Conservation (phyloP, 2,888 invertebrate genomes). For the Callyntrura sp. region DNA sequence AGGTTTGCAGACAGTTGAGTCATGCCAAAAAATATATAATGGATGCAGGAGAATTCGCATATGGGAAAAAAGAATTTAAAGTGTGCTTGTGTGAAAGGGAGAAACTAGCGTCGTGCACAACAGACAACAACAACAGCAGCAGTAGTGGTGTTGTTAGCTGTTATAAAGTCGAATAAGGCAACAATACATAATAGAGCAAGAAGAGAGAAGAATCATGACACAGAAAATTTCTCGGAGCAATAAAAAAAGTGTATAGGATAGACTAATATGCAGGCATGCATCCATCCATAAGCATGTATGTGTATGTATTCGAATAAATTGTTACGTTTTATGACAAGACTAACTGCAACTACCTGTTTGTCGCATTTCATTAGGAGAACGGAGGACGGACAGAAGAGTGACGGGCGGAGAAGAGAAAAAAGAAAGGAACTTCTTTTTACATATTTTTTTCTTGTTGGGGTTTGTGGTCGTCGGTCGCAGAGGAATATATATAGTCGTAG, state of each 20-base stretch:
- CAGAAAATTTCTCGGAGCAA: slow-evolving; percentile 40
- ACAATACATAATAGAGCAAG: too few relatives aligned
- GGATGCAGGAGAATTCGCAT: background rate
- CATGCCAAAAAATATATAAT: slow-evolving; percentile 19
- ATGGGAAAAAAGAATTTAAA: slow-evolving; percentile 24
- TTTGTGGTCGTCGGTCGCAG: background rate
- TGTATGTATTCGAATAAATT: background rate
- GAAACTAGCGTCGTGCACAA: background rate
- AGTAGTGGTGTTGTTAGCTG: too few relatives aligned
- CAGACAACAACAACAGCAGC: background rate
- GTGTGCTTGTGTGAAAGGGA: background rate
- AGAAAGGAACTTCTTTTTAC: too few relatives aligned
- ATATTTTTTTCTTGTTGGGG: too few relatives aligned
- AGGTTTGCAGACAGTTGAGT: background rate
- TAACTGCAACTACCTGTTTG: slow-evolving; percentile 64
- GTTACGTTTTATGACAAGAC: slow-evolving; percentile 7
- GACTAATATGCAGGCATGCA: too few relatives aligned
- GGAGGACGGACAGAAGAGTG: background rate
- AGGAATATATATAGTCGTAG: background rate
- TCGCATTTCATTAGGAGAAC: slow-evolving; percentile 54
- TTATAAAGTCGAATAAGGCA: slow-evolving; percentile 5
- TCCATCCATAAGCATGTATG: background rate
- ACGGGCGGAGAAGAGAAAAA: background rate
- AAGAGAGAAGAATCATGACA: slow-evolving; percentile 4
- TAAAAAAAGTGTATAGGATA: slow-evolving; percentile 31